Evolutionary conservation across 2,113 vertebrate species (phyloP), one percentile per base, ranked within the genome.

Genomic region (Notothenia coriiceps): DNA sequence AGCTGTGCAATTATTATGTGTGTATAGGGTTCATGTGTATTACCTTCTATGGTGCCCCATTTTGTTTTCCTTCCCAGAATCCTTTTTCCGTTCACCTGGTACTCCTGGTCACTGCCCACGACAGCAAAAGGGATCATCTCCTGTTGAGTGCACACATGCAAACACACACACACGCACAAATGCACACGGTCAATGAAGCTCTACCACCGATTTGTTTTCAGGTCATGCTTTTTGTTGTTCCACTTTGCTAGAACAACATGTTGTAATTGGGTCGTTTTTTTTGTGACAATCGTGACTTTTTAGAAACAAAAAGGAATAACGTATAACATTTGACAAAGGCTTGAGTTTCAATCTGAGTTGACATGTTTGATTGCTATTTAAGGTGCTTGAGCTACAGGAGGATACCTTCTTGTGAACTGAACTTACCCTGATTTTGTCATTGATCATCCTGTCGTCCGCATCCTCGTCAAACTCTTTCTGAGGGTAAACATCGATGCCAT

Each of bases 41-140:
- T 92, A 99, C 98, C 98, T 95, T 99, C 98, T 61, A 99, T 98
- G 93, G 96, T 99, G 86, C 98, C 98, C 98, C 98, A 99, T 63
- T 98, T 98, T 82, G 98, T 99, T 94, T 98, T 99, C 86, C 98
- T 95, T 35, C 98, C 98, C 64, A 99, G 95, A 90, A 99, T 96
- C 88, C 96, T 93, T 91, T 96, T 97, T 88, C 98, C 98, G 2
- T 99, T 99, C 86, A 98, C 97, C 85, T 99, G 98, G 90, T 99
- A 99, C 86, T 99, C 98, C 72, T 98, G 98, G 93, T 99, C 97
- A 70, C 98, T 99, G 83, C 98, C 98, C 86, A 99, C 98, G 85
- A 99, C 98, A 5, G 98, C 98, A 84, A 99, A 99, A 0, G 98
- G 98, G 81, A 98, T 98, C 97, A 98, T 98, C 94, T 98, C 98